Evolutionary conservation across 2,888 invertebrate species (phyloP).

Genomic region (Rhamnusium bicolor): DNA sequence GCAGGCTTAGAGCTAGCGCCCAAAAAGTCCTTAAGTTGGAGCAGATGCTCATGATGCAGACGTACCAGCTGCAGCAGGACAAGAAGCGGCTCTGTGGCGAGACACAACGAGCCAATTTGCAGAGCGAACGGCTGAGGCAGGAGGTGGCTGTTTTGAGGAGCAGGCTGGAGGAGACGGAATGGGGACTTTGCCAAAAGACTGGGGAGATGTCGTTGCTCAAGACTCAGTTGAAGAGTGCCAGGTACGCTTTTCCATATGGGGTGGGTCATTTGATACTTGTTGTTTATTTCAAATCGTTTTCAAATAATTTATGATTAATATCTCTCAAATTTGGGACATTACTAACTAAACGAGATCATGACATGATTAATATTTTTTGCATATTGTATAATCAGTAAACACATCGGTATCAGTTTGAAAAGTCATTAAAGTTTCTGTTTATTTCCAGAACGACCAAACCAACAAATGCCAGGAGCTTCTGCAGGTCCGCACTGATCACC

Average conservation of each 20-base stretch:
- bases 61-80: constrained; percentile 80
- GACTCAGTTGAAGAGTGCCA: constrained; percentile 84
- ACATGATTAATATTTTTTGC: no score
- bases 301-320: no score
- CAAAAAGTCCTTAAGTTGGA: constrained; percentile 79
- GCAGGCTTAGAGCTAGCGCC: constrained; percentile 76
- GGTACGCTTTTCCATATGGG: no score
- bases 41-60: constrained; percentile 83
- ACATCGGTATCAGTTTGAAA: no score
- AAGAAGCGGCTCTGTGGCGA: constrained; percentile 76
- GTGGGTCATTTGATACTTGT: no score
- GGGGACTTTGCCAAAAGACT: constrained; percentile 84
- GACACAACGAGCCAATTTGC: constrained; percentile 73
- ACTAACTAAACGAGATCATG: no score
- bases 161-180: constrained; percentile 85
- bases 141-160: constrained; percentile 78
- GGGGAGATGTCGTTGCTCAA: constrained; percentile 86
- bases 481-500: constrained; percentile 78
- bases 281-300: no score
- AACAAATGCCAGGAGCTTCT: constrained; percentile 84
- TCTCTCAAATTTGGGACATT: no score
- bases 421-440: no score
- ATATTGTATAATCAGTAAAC: no score
- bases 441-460: constrained; percentile 84
- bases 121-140: constrained; percentile 74